Evolutionary conservation across 2,888 invertebrate genomes (phyloP), one percentile per base, ranked within the genome.

Genomic region (Troglohyphantes excavatus): DNA sequence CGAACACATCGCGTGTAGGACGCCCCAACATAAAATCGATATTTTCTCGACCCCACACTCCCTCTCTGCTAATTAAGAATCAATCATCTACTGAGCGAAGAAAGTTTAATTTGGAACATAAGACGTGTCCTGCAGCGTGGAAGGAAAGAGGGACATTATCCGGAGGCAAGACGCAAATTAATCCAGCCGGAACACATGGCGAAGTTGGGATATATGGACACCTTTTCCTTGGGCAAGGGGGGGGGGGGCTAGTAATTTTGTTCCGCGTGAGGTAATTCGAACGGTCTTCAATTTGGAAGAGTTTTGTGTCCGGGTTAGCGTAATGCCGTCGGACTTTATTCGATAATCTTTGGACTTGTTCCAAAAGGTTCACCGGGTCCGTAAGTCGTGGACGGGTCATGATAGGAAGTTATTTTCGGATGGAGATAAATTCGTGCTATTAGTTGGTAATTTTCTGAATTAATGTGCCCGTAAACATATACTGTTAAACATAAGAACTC

Each of bases 21-120:
- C 65, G 33, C 59, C 29, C 63, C 19, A 72, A 21, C 61, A 61
- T 65, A 84, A 84, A n/a, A 84, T 84, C 84, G 67, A 84, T 84
- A 63, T 61, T 39, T 23, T 53, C 84, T 63, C 21, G 2, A 1
- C 67, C 65, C 43, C 46, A 19, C 65, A 29, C 46, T 29, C 29
- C 72, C 79, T n/a, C n/a, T n/a, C n/a, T n/a, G n/a, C n/a, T 87
- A 87, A 87, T 87, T 81, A 87, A 87, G 79, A 81, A 79, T 87
- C 87, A 81, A 87, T 81, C 79, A 87, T 65, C 79, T 73, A 53
- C 72, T 23, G 61, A 67, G 59, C 75, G 26, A 53, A 43, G 86
- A 72, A 81, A 87, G 76, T 87, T 87, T 87, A 87, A 87, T 87
- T 87, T 87, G 67, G 53, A 33, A 65, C 75, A 33, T 83, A 61